Evolutionary conservation across 2,888 invertebrate genomes (phyloP).

Genomic region (Pheosia tremula): DNA sequence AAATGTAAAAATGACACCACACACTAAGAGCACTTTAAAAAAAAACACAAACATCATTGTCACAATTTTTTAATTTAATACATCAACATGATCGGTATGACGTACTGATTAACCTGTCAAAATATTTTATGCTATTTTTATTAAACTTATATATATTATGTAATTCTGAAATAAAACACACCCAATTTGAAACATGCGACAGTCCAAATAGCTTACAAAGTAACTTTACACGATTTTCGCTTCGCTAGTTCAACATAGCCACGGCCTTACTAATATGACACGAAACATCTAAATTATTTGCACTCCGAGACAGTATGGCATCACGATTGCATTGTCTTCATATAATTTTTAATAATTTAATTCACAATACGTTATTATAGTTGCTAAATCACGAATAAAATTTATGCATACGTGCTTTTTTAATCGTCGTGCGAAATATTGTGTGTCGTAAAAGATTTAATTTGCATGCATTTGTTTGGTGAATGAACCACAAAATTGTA

Average conservation of each 20-base stretch:
- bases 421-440: slow-evolving; percentile 8
- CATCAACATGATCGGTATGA: no score
- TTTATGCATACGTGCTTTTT: slow-evolving; percentile 16
- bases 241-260: not conserved
- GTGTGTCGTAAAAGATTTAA: slow-evolving; percentile 5
- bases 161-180: no score
- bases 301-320: slow-evolving; percentile 30
- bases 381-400: slow-evolving; percentile 32
- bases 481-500: not conserved
- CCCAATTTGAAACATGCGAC: no score
- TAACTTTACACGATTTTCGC: not conserved
- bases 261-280: slow-evolving; percentile 14
- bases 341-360: slow-evolving; percentile 25
- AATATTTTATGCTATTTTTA: no score
- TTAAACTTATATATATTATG: no score
- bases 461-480: not conserved
- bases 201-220: no score
- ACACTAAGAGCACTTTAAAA: no score
- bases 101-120: no score
- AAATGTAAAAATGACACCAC: no score
- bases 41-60: no score
- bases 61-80: no score
- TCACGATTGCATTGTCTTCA: slow-evolving; percentile 22
- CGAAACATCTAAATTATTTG: slow-evolving; percentile 17
- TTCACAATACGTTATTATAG: slow-evolving; percentile 16